Evolutionary conservation across 2,797 vertebrate species (phyloP).

Genomic region (Rousettus madagascariensis): DNA sequence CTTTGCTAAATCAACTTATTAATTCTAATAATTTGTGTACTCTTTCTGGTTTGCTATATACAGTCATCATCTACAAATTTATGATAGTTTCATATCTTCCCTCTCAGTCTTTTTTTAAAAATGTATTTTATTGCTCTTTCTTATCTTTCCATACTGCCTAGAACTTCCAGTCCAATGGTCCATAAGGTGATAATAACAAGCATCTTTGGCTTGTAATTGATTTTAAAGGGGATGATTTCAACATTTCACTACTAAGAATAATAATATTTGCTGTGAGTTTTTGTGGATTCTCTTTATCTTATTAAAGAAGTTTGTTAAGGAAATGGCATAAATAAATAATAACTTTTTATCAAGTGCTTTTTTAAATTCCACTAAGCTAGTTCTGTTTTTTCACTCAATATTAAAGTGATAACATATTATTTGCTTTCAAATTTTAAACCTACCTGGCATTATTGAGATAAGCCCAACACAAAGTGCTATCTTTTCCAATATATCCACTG

Average conservation of each 20-base stretch:
- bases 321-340: background rate
- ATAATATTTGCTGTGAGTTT: background rate
- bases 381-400: background rate
- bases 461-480: background rate
- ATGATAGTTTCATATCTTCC: background rate
- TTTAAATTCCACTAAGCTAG: background rate
- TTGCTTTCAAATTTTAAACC: slow-evolving; percentile 35
- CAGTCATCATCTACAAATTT: background rate
- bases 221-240: background rate
- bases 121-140: background rate
- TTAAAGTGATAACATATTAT: slow-evolving; percentile 21
- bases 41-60: background rate
- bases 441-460: background rate
- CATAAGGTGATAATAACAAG: background rate
- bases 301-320: slow-evolving; percentile 11
- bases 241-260: background rate
- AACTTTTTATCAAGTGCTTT: slow-evolving; percentile 39
- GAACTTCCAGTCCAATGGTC: background rate
- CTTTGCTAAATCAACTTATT: slow-evolving; percentile 26
- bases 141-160: background rate
- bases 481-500: background rate
- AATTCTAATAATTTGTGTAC: background rate
- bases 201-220: background rate
- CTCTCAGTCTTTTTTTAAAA: background rate
- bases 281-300: background rate